These are phyloP conservation scores for Isaurus tuberculatus DNA, from an alignment of 92 coral and sea anemone genomes.

Conservation along the genomic window DNA sequence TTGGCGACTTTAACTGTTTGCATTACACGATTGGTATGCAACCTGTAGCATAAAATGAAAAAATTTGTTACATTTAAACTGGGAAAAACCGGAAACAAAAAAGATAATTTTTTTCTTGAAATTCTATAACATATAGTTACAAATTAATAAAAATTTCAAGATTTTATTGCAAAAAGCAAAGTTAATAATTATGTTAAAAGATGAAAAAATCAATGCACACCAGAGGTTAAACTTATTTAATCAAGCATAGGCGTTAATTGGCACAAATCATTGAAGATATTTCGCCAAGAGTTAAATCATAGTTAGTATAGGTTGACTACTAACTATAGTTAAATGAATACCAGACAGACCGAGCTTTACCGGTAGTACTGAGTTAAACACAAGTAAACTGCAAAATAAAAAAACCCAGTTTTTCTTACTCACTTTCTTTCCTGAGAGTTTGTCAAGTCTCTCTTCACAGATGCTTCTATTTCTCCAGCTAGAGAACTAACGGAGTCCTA, in stretches of 20 bases:
- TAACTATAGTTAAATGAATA: no score
- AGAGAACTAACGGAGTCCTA: conserved; percentile 84
- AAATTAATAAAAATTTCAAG: no score
- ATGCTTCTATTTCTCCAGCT: conserved; percentile 90
- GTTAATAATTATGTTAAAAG: no score
- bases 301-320: no score
- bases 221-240: no score
- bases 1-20: conserved; percentile 92
- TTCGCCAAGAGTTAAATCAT: no score
- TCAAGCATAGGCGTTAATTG: no score
- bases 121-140: no score
- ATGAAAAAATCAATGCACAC: no score
- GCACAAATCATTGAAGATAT: no score
- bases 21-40: conserved; percentile 93
- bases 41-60: conserved; percentile 46
- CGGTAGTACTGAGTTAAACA: neutral
- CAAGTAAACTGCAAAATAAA: neutral
- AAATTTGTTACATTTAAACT: neutral
- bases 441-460: conserved; percentile 89
- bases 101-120: no score
- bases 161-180: no score
- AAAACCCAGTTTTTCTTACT: neutral
- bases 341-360: neutral
- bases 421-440: conserved; percentile 91
- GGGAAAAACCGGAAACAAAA: neutral